Evolutionary conservation across 1,140 invertebrate genomes (phyloP).

Genomic region (Gyrodactylus salaris): DNA sequence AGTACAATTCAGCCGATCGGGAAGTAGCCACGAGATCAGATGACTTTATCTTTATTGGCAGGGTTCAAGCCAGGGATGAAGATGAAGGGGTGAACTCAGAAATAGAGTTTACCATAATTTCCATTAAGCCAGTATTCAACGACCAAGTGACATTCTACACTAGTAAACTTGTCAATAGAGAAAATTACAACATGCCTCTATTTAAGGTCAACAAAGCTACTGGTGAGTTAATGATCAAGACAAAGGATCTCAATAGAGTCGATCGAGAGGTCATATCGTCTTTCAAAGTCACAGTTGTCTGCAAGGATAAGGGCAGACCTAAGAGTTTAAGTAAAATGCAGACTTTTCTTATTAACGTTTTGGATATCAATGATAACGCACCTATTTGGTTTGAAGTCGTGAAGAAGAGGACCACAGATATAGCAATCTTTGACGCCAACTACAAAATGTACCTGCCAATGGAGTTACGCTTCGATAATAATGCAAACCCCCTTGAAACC

Average conservation of each 20-base stretch:
- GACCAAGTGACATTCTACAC: neutral
- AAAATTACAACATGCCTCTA: neutral
- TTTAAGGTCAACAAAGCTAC: neutral
- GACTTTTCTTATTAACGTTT: neutral
- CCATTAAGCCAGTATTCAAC: neutral
- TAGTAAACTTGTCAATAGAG: neutral
- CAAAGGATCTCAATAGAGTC: too few species aligned
- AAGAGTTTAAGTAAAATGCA: neutral
- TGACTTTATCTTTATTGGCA: neutral
- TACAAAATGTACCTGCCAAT: neutral
- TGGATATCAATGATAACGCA: neutral
- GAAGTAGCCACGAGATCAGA: neutral
- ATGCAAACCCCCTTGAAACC: neutral
- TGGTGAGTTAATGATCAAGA: neutral
- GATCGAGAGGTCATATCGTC: neutral
- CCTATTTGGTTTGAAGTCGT: neutral
- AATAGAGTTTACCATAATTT: neutral
- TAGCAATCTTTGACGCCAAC: neutral
- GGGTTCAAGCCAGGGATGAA: neutral
- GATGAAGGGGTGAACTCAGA: neutral
- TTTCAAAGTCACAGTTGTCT: neutral
- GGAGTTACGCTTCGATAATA: neutral
- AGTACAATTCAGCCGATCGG: neutral
- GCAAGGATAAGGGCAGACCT: neutral
- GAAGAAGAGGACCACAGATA: neutral